These are phyloP conservation scores for Bemisia tabaci DNA, from an alignment of 1,140 invertebrate genomes.

Conservation along the genomic window DNA sequence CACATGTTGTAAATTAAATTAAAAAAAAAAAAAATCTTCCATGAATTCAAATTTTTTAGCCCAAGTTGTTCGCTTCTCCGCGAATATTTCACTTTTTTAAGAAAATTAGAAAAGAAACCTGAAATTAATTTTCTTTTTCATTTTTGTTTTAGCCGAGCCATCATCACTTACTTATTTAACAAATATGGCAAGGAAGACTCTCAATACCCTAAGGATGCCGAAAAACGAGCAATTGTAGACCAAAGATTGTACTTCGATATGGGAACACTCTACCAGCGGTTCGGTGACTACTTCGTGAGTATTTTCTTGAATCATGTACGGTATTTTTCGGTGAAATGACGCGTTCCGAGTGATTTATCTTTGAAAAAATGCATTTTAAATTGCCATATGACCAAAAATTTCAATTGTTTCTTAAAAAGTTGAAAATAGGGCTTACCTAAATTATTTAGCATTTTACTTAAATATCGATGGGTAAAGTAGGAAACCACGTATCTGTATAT, in stretches of 20 bases:
- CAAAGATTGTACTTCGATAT: conserved; percentile 61
- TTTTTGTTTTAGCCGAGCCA: conserved; percentile 14
- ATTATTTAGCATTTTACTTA: too few relatives aligned
- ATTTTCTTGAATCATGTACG: not conserved
- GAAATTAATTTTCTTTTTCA: not conserved
- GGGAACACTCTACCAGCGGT: conserved; percentile 48
- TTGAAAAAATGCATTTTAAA: not conserved
- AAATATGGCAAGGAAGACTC: conserved; percentile 52
- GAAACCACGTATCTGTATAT: too few relatives aligned
- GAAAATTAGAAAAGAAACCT: not conserved
- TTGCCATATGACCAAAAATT: not conserved
- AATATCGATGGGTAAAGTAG: too few relatives aligned
- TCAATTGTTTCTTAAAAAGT: not conserved
- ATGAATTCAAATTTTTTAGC: too few relatives aligned
- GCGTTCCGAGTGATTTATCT: not conserved
- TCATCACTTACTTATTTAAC: conserved; percentile 43
- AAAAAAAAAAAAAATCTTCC: too few relatives aligned
- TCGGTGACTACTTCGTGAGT: conserved; percentile 48
- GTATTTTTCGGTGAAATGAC: not conserved
- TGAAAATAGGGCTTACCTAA: too few relatives aligned
- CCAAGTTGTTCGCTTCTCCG: too few relatives aligned
- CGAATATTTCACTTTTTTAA: too few relatives aligned
- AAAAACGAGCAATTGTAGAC: conserved; percentile 52
- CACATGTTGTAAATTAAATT: too few relatives aligned
- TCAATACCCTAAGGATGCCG: conserved; percentile 52